Evolutionary conservation across 2,797 vertebrate genomes (phyloP), one percentile per base, ranked within the genome.

Genomic region (Myotis vivesi): DNA sequence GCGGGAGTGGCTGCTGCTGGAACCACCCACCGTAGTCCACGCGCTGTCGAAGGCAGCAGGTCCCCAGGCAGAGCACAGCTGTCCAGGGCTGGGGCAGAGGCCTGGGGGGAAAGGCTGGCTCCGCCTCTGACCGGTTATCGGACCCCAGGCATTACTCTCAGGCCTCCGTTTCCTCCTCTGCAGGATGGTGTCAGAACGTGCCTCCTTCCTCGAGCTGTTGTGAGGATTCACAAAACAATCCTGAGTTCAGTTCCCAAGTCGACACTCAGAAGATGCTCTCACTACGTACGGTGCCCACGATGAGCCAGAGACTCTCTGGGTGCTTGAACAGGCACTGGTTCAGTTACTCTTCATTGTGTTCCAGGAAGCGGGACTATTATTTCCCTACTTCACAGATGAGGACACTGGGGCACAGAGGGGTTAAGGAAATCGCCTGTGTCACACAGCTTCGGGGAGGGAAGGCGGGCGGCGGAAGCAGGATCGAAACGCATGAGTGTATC

Each of bases 201-300:
- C 44, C 69, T 23, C 0, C 79, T 11, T 53, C 57, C 0, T 0
- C 17, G 23, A 38, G 15, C 22, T 41, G n/a, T 11, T 53, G 3
- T 7, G 46, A 80, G 16, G 68, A 77, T 16, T 23, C 71, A 15
- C n/a, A 6, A 79, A 46, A 57, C 9, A 9, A 15, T 41, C 30
- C 66, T 28, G 46, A 44, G 46, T 20, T 76, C 20, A 11, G 22
- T 41, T 72, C 53, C 22, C 22, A 30, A n/a, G 36, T 16, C 23
- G 22, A 22, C 62, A 30, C 53, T 38, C 59, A 30, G 17, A 86
- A 90, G 82, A 20, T n/a, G 15, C 53, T 41, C 38, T 41, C 59
- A 2, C 38, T 17, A 30, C 33, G 30, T 30, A 11, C 0, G 20
- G 46, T 16, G 13, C n/a, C 30, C 4, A 2, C 2, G 0, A 20